These are phyloP conservation scores for Endotricha flammealis DNA, from an alignment of 2,888 invertebrate species.

Conservation along the genomic window DNA sequence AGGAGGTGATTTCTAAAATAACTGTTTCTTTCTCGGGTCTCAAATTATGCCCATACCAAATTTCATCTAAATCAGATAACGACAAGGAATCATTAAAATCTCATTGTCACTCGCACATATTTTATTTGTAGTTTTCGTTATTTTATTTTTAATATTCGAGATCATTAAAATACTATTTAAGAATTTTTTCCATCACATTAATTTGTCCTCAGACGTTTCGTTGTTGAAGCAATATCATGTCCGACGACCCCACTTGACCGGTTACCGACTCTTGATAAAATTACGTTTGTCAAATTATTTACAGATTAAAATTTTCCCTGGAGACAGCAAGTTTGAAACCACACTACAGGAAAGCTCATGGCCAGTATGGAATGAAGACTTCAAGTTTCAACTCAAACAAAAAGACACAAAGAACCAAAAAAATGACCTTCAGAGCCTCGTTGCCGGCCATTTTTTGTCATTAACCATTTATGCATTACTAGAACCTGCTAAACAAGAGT, in stretches of 20 bases:
- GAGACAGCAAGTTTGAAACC: conserved; percentile 86
- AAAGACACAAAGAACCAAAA: conserved; percentile 74
- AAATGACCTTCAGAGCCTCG: conserved; percentile 73
- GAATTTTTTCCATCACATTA: no score
- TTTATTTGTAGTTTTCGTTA: no score
- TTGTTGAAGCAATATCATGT: no score
- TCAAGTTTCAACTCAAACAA: conserved; percentile 81
- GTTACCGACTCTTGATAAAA: background rate
- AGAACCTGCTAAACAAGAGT: conserved; percentile 73
- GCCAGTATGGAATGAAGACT: conserved; percentile 89
- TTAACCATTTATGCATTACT: conserved; percentile 83
- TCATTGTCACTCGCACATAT: no score
- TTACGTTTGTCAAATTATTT: conserved; percentile 26
- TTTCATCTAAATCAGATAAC: no score
- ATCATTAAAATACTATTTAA: no score
- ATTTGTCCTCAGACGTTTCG: no score
- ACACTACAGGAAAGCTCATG: conserved; percentile 85
- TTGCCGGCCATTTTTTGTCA: conserved; percentile 83
- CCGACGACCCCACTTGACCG: background rate
- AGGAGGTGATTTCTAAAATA: no score
- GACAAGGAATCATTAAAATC: no score
- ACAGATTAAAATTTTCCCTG: conserved; percentile 88
- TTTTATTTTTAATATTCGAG: no score
- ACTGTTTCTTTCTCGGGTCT: no score
- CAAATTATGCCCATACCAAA: no score